A percentile compares a stretch with the other conserved stretches of the same genome.
These are phyloP conservation scores for Hydrozoanthus gracilis DNA, from an alignment of 92 coral and sea anemone species.

Conservation along the genomic window DNA sequence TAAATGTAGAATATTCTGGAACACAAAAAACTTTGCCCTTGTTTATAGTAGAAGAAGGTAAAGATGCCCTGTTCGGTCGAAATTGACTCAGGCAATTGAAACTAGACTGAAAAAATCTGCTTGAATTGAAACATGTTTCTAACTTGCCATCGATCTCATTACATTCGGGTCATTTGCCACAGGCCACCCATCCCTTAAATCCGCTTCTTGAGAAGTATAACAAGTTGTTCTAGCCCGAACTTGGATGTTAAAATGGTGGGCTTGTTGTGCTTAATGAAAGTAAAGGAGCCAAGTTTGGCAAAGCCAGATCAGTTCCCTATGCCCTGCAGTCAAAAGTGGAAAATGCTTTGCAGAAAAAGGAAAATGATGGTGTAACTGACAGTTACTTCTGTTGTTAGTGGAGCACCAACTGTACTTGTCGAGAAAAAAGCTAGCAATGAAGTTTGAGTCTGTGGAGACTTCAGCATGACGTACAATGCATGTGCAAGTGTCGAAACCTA, in stretches of 20 bases:
- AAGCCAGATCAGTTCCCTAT: constrained; percentile 40
- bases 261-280: background rate
- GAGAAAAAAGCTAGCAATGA: constrained; percentile 62
- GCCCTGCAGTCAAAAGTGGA: constrained; percentile 23
- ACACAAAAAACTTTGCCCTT: constrained; percentile 36
- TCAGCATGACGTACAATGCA: constrained; percentile 11
- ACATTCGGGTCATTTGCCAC: constrained; percentile 4
- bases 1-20: constrained; percentile 54
- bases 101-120: constrained; percentile 57
- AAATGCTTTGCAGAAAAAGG: constrained; percentile 29
- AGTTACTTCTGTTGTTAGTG: constrained; percentile 67
- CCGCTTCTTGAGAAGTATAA: constrained; percentile 33
- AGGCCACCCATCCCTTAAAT: constrained; percentile 19
- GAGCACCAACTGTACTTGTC: constrained; percentile 69
- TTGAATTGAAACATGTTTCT: background rate
- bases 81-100: constrained; percentile 44
- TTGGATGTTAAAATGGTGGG: constrained; percentile 17
- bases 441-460: constrained; percentile 72
- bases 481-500: constrained; percentile 62
- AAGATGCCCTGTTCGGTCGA: constrained; percentile 48
- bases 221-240: too few species aligned
- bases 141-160: background rate
- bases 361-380: constrained; percentile 58
- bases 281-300: background rate
- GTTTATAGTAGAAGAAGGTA: constrained; percentile 58